Percentiles rank a stretch among this genome's conserved stretches.
These are phyloP conservation scores for Morpho achilles DNA, from an alignment of 2,888 invertebrate genomes.

Conservation along the genomic window DNA sequence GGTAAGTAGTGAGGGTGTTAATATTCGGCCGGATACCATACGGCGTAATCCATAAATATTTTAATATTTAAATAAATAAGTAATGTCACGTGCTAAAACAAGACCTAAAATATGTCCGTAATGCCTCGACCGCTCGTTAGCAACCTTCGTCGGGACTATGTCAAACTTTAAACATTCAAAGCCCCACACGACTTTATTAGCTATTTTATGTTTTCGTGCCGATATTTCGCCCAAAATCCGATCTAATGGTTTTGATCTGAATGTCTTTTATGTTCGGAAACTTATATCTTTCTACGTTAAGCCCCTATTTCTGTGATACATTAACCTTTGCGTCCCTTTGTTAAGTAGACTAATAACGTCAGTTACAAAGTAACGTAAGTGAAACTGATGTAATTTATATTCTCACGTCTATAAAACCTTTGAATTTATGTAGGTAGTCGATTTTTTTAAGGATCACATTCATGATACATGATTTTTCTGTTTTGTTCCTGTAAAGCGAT, in stretches of 20 bases:
- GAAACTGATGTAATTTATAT: too few species aligned
- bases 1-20: too few species aligned
- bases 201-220: neutral
- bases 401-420: too few species aligned
- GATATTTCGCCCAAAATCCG: constrained; percentile 8
- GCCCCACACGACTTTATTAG: constrained; percentile 2
- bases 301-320: constrained; percentile 1
- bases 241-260: constrained; percentile 6
- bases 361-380: neutral
- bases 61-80: too few species aligned
- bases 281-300: constrained; percentile 5
- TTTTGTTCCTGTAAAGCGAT: too few species aligned
- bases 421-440: too few species aligned
- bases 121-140: constrained; percentile 4
- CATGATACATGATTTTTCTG: too few species aligned
- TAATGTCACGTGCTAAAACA: too few species aligned
- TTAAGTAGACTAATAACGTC: neutral
- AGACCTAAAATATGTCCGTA: neutral
- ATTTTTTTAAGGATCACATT: too few species aligned
- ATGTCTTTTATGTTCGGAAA: constrained; percentile 7
- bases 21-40: too few species aligned
- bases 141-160: neutral
- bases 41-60: too few species aligned
- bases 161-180: constrained; percentile 6
- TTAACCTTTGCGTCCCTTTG: neutral